Percentiles rank a stretch among this genome's conserved stretches.
phyloP scores from a whole-genome alignment of 2,113 vertebrate species.

The Lontra canadensis region DNA sequence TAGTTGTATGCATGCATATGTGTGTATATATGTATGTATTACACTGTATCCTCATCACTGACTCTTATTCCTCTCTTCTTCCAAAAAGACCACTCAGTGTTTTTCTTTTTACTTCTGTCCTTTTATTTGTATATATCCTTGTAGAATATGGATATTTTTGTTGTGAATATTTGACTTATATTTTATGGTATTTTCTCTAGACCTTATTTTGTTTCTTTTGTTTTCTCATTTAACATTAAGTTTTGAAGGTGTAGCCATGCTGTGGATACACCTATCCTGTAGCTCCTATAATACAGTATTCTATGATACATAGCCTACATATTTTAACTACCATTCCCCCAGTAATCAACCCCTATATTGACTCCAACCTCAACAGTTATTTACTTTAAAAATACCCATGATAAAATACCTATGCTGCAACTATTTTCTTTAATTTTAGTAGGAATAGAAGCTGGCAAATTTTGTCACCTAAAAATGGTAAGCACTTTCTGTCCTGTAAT shows the following conservation, averaged over 20 bases:
- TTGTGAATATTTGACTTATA: background rate
- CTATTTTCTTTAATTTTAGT: background rate
- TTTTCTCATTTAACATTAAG: background rate
- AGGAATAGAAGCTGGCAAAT: background rate
- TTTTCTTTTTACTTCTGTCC: background rate
- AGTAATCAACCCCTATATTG: background rate
- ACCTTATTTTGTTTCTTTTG: background rate
- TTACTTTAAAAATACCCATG: background rate
- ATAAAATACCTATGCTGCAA: background rate
- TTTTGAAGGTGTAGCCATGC: background rate
- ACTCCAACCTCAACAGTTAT: background rate
- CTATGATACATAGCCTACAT: too few relatives aligned
- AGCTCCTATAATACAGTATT: background rate
- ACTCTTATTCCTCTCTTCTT: background rate
- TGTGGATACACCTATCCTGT: background rate
- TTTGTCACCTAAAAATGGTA: background rate
- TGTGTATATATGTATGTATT: background rate
- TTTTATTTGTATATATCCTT: background rate
- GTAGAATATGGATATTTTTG: background rate
- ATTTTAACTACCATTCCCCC: background rate
- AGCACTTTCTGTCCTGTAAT: background rate
- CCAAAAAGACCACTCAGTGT: background rate
- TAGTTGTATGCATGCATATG: background rate
- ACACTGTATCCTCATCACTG: accelerated
- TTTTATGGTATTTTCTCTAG: background rate